Base-by-base conservation (phyloP, 2,888 invertebrate species). In the Chrysodeixis includens region DNA sequence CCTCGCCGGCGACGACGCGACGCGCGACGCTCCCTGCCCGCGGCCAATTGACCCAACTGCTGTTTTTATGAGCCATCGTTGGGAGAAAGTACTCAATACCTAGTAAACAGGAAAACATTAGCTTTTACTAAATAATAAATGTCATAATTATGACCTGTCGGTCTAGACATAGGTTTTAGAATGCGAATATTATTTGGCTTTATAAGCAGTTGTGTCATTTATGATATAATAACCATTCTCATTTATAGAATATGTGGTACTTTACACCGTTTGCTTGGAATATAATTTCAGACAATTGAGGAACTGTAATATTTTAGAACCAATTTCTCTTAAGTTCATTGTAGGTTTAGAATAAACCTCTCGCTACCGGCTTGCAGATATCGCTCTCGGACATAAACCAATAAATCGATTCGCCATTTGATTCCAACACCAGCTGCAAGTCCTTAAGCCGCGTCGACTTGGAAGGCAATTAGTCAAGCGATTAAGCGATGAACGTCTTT, bases 11-110 rank as follows among this genome's bases (percentile, higher is more conserved):
- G 82, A 77, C 84, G 79, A 77, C 84, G 79, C 78, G 74, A 78
- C 82, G 78, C 84, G 79, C 78, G 74, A 78, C 82, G 78, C 77
- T 81, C 82, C 82, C 87, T 83, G 83, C 80, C 83, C 78, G 74
- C 82, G 76, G 86, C 88, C 91, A 93, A 93, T 92, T 90, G 88
- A 88, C 85, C 74, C 83, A 74, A 83, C 82, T 79, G 80, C 69
- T 64, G 65, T 79, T 80, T 69, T 74, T 77, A 74, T 73, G 49
- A 66, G 35, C 18, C 60, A 62, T 52, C 52, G 54, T 61, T 30
- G 56, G 53, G 75, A 83, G 83, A 83, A 80, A 80, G 76, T 69
- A 26, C 44, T 51, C 51, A 60, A 40, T 58, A 53, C 51, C 56
- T n/a, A 51, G 52, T 26, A 26, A 2, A 64, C 52, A 62, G 64